A percentile compares a stretch with the other conserved stretches of the same genome.
phyloP scores from a whole-genome alignment of 2,888 invertebrate genomes.

The Desoria tigrina region DNA sequence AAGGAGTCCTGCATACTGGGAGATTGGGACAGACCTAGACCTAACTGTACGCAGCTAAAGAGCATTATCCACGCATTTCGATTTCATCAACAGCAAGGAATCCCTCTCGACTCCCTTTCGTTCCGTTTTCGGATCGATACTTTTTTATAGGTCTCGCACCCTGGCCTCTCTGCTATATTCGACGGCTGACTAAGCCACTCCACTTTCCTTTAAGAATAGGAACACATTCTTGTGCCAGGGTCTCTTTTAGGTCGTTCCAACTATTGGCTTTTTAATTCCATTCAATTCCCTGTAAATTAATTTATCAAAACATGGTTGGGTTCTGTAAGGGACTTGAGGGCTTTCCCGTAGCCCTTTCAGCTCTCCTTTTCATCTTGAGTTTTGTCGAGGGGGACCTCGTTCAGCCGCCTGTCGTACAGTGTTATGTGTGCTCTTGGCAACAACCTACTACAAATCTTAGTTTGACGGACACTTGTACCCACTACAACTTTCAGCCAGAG shows the following conservation, averaged over 20 bases:
- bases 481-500: conserved; percentile 43
- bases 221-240: neutral
- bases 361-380: neutral
- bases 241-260: neutral
- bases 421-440: conserved; percentile 53
- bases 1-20: no score
- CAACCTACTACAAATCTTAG: conserved; percentile 25
- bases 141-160: neutral
- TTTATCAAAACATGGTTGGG: conserved; percentile 1
- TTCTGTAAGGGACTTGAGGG: neutral
- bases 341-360: neutral
- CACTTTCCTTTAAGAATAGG: no score
- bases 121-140: conserved; percentile 19
- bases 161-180: neutral
- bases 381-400: no score
- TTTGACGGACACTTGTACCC: conserved; percentile 46
- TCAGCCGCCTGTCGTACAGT: conserved; percentile 26
- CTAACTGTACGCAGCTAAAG: conserved; percentile 15
- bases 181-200: no score
- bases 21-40: neutral
- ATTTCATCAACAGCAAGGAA: neutral
- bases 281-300: neutral
- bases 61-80: conserved; percentile 3
- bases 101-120: neutral
- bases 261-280: neutral